Evolutionary conservation across 2,888 invertebrate species (phyloP), one percentile per base, ranked within the genome.

Genomic region (Dexiosoma caninum): DNA sequence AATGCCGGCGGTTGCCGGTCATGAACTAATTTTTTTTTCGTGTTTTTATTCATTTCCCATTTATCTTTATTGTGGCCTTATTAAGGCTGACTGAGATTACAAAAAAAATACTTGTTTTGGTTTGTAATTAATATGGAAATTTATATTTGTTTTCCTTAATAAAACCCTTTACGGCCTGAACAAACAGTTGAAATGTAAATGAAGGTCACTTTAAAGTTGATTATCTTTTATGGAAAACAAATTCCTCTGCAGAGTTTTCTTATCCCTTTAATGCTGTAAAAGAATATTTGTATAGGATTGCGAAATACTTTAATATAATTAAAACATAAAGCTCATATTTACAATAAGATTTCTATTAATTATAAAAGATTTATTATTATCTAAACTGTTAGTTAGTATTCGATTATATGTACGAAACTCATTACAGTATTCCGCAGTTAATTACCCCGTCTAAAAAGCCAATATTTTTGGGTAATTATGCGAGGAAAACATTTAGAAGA

Each of bases 91-190:
- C 10, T 35, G 55, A 21, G 19, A 10, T 46, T 37, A 7, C 14
- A 44, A 44, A 69, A 35, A 23, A 67, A 75, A n/a, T n/a, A n/a
- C n/a, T 37, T 53, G 27, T 35, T 59, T 46, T 79, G 23, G 37
- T 53, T 42, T 30, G 57, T 76, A 66, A 76, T 80, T 80, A 76
- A 71, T 64, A 71, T 76, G 70, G 57, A 75, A 66, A 80, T 76
- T 66, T 74, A 32, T 67, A 40, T 53, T 35, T 53, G 44, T 10
- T 67, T 67, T 23, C 19, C 10, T 51, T 23, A 12, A 44, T 0
- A 19, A 27, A 27, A 32, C 9, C 1, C 0, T 3, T 32, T 16
- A 7, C 8, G 3, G 1, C 7, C n/a, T 14, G 53, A n/a, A 42
- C 16, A 42, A 32, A 21, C 1, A 51, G 40, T 21, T 35, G n/a